phyloP scores from a whole-genome alignment of 2,113 vertebrate genomes.

The Daboia siamensis region DNA sequence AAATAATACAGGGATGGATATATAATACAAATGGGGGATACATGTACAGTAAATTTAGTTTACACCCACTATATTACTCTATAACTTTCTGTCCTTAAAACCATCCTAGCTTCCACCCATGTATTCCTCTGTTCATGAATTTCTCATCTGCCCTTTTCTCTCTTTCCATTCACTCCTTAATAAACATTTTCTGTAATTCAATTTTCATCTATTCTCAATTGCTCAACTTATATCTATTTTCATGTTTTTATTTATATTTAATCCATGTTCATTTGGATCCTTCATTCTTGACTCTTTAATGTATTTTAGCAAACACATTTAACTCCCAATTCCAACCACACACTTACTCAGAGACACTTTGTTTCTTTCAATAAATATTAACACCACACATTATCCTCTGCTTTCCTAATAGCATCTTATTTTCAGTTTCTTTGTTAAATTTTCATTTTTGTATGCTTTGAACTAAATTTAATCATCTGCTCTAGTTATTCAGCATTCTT shows the following conservation, averaged over 20 bases:
- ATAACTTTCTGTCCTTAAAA: background rate
- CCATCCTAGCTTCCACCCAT: background rate
- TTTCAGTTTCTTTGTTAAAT: background rate
- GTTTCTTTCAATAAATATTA: background rate
- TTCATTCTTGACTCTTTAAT: background rate
- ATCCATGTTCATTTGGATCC: background rate
- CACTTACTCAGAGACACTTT: background rate
- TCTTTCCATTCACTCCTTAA: background rate
- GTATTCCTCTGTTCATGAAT: background rate
- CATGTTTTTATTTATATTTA: background rate
- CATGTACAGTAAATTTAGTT: background rate
- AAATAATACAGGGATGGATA: background rate
- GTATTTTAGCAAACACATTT: background rate
- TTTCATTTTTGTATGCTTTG: background rate
- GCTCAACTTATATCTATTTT: background rate
- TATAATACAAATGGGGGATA: background rate
- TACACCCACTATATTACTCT: background rate
- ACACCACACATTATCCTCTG: background rate
- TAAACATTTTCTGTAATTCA: background rate
- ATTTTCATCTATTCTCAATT: background rate
- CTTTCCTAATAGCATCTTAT: background rate
- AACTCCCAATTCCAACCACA: background rate
- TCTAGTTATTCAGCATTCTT: background rate
- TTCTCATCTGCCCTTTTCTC: background rate
- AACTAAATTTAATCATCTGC: background rate